These are phyloP conservation scores for Isoperla grammatica DNA, from an alignment of 2,888 invertebrate genomes.

Conservation along the genomic window DNA sequence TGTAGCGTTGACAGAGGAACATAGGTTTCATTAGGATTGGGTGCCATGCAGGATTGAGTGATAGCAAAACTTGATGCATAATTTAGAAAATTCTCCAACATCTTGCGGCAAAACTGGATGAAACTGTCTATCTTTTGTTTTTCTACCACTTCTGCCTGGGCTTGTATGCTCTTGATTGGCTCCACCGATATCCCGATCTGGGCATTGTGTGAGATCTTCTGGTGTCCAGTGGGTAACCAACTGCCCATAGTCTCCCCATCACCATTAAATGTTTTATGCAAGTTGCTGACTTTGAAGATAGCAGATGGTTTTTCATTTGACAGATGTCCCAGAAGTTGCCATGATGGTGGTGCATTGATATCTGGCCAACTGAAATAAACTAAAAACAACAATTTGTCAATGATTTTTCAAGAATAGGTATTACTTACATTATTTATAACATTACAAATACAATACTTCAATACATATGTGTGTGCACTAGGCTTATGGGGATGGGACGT, in stretches of 20 bases:
- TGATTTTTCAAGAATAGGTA: too few relatives aligned
- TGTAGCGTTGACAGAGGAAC: constrained; percentile 84
- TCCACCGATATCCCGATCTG: constrained; percentile 94
- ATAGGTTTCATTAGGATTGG: constrained; percentile 72
- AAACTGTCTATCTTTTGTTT: constrained; percentile 31
- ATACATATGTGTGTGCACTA: too few relatives aligned
- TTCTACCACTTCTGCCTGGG: constrained; percentile 31
- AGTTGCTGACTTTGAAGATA: constrained; percentile 88
- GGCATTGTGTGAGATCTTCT: constrained; percentile 80
- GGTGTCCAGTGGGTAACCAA: constrained; percentile 65
- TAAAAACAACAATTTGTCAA: too few relatives aligned
- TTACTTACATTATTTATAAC: too few relatives aligned
- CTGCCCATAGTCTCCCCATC: constrained; percentile 44
- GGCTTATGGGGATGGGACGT: too few relatives aligned
- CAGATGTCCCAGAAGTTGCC: constrained; percentile 91
- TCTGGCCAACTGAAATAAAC: constrained; percentile 96
- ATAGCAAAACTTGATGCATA: constrained; percentile 86
- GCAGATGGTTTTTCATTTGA: constrained; percentile 94
- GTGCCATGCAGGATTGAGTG: constrained; percentile 70
- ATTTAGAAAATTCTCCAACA: constrained; percentile 90
- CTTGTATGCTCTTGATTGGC: constrained; percentile 47
- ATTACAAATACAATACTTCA: too few relatives aligned
- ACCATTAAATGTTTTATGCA: constrained; percentile 54
- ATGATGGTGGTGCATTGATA: constrained; percentile 78
- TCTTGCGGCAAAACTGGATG: constrained; percentile 66